Conservation (phyloP, 2,888 invertebrate genomes). For the Luperina testacea region DNA sequence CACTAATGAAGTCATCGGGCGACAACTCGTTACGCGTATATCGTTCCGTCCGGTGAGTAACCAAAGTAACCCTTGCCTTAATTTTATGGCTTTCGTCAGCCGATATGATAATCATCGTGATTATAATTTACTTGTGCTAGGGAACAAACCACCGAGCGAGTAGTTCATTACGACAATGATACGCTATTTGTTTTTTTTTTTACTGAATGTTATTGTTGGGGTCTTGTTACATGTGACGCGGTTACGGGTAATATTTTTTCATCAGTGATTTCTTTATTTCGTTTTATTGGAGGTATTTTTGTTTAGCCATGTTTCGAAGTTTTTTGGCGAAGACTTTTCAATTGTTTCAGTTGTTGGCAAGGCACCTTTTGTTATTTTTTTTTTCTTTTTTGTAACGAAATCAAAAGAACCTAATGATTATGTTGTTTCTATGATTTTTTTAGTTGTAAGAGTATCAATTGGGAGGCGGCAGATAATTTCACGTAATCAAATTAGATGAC, state of each 20-base stretch:
- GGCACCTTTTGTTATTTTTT: neutral
- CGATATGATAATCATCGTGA: conserved; percentile 78
- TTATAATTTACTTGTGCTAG: conserved; percentile 71
- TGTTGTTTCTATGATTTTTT: conserved; percentile 29
- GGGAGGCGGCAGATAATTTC: conserved; percentile 23
- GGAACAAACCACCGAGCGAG: conserved; percentile 50
- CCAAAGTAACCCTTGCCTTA: conserved; percentile 73
- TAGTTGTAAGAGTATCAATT: conserved; percentile 25
- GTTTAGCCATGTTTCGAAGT: neutral
- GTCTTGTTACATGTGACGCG: neutral
- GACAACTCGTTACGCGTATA: conserved; percentile 61
- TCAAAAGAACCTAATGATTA: conserved; percentile 6
- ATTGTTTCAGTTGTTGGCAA: neutral
- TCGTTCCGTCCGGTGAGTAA: conserved; percentile 75
- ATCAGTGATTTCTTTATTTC: neutral
- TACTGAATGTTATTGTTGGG: conserved; percentile 27
- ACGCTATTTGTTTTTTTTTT: conserved; percentile 35
- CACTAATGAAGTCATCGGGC: conserved; percentile 79
- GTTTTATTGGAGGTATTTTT: neutral
- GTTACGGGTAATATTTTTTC: conserved; percentile 5
- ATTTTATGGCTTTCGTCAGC: conserved; percentile 74
- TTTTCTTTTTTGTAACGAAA: neutral
- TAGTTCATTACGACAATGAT: conserved; percentile 62
- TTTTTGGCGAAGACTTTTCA: neutral
- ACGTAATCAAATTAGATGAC: conserved; percentile 49